Percentiles rank a stretch among this genome's conserved stretches.
These are phyloP conservation scores for Chelonus formosanus DNA, from an alignment of 2,888 invertebrate species.

Conservation along the genomic window DNA sequence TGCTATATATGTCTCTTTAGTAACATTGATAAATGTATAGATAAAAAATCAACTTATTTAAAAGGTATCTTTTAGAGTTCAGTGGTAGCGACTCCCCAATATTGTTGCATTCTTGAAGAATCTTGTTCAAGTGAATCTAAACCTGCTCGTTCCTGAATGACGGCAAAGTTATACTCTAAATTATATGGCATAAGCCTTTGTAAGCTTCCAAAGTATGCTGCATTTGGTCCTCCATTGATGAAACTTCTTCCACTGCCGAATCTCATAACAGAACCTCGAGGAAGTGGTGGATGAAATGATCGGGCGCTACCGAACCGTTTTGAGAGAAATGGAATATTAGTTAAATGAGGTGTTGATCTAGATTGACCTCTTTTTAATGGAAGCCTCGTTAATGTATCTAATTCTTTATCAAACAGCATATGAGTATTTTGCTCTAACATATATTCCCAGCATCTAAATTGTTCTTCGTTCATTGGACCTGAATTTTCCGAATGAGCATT, in stretches of 20 bases:
- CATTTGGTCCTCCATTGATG: slow-evolving; percentile 79
- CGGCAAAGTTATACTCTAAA: slow-evolving; percentile 84
- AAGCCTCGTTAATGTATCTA: slow-evolving; percentile 76
- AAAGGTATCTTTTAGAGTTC: slow-evolving; percentile 71
- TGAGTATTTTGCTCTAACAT: slow-evolving; percentile 93
- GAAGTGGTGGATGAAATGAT: slow-evolving; percentile 73
- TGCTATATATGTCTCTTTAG: too few relatives aligned
- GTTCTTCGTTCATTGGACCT: slow-evolving; percentile 75
- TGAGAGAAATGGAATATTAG: slow-evolving; percentile 66
- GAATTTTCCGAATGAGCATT: slow-evolving; percentile 65
- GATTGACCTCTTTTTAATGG: slow-evolving; percentile 67
- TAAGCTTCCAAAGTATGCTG: slow-evolving; percentile 86
- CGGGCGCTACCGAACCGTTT: slow-evolving; percentile 83
- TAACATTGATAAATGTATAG: too few relatives aligned
- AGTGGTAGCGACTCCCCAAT: slow-evolving; percentile 90
- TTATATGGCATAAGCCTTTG: slow-evolving; percentile 86
- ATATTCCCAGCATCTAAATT: slow-evolving; percentile 92
- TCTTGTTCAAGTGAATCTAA: slow-evolving; percentile 83
- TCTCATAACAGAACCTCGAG: slow-evolving; percentile 67
- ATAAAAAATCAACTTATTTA: neutral
- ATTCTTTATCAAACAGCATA: slow-evolving; percentile 85
- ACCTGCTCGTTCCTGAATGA: slow-evolving; percentile 79
- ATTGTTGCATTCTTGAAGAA: slow-evolving; percentile 83
- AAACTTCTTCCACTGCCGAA: slow-evolving; percentile 72
- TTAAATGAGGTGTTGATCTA: slow-evolving; percentile 62